Base-by-base conservation (phyloP, 1,140 invertebrate genomes). In the Drosophila parvula region DNA sequence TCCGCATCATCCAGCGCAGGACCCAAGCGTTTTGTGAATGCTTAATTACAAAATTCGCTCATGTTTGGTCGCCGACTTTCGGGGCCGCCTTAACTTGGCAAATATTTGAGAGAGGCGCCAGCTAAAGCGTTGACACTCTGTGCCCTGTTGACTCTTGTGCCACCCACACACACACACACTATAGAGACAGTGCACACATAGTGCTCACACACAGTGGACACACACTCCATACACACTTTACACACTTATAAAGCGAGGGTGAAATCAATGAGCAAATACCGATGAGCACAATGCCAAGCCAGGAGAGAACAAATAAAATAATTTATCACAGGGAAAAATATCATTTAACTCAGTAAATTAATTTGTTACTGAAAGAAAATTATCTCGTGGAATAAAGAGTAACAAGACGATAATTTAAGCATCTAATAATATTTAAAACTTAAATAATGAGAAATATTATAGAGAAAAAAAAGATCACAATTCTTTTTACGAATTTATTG, bases 31-130 rank as follows among this genome's bases (percentile, higher is more conserved):
- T 83, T 70, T 83, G 44, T 83, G 83, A 88, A 88, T 89, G 68
- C 84, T 83, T 88, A 89, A 88, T 88, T 88, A 89, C 59, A 64
- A 82, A 86, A 81, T 56, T 59, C 62, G 45, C 53, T 64, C 74
- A 69, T 59, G 65, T 70, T 65, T 61, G 44, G 77, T 55, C 63
- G 47, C 32, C 38, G 61, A 78, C 51, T 80, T 60, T 57, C 30
- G 53, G 50, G 27, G 67, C 53, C n/a, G 67, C 65, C 55, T 73
- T 36, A 50, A 6, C 53, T 71, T 22, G 53, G 53, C 55, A 71
- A 73, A 73, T 73, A 73, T 73, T 73, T 71, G 67, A 71, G 69
- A 32, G 43, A 41, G 53, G 41, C 67, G 67, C 63, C 47, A 28
- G 67, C 22, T 6, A 48, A 68, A 58, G n/a, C 53, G 69, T 59